Percentiles rank a stretch among this genome's conserved stretches.
Conservation (phyloP, 1,140 invertebrate genomes). For the Kradibia gibbosae region DNA sequence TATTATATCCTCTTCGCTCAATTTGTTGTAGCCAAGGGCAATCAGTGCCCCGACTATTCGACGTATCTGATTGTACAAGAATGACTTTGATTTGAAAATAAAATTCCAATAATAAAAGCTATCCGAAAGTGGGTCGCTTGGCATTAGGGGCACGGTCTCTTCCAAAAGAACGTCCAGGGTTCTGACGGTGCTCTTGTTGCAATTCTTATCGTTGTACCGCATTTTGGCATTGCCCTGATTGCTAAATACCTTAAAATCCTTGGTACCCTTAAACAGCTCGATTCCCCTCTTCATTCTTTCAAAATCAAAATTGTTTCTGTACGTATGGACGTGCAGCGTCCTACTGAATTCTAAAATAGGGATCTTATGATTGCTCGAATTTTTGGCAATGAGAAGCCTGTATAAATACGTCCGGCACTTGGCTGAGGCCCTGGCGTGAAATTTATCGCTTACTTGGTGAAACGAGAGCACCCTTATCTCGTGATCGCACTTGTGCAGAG, state of each 20-base stretch:
- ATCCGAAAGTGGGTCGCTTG: slow-evolving; percentile 60
- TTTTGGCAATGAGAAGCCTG: slow-evolving; percentile 73
- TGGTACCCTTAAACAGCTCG: slow-evolving; percentile 62
- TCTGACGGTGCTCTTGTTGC: slow-evolving; percentile 65
- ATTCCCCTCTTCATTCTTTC: slow-evolving; percentile 56
- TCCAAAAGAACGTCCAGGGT: slow-evolving; percentile 71
- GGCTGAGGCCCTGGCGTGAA: slow-evolving; percentile 76
- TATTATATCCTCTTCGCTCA: slow-evolving; percentile 76
- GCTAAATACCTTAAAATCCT: slow-evolving; percentile 81
- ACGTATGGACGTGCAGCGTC: slow-evolving; percentile 38
- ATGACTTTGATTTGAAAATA: slow-evolving; percentile 75
- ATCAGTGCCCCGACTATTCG: slow-evolving; percentile 80
- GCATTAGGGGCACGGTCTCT: slow-evolving; percentile 67
- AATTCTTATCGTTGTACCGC: slow-evolving; percentile 59
- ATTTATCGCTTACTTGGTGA: slow-evolving; percentile 74
- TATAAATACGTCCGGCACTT: slow-evolving; percentile 80
- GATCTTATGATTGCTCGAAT: slow-evolving; percentile 50
- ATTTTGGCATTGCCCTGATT: slow-evolving; percentile 54
- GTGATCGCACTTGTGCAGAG: slow-evolving; percentile 73
- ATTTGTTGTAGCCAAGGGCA: slow-evolving; percentile 73
- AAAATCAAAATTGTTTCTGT: slow-evolving; percentile 54
- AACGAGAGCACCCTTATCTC: slow-evolving; percentile 73
- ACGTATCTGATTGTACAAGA: slow-evolving; percentile 83
- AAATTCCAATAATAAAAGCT: slow-evolving; percentile 79
- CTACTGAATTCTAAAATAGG: slow-evolving; percentile 59